Evolutionary conservation across 2,888 invertebrate species (phyloP).

Genomic region (Aporophyla lueneburgensis): DNA sequence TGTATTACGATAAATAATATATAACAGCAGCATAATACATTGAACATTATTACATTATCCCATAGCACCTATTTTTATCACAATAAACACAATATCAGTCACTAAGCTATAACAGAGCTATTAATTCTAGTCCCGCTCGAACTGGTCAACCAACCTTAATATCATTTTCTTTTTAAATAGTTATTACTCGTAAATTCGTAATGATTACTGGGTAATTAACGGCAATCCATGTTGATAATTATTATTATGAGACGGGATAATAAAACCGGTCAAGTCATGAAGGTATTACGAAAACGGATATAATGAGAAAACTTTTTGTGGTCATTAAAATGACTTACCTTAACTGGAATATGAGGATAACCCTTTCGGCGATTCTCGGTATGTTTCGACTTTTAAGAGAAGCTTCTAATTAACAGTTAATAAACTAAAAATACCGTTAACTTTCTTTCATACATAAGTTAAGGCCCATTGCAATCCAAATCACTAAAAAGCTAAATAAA

Average conservation of each 20-base stretch:
- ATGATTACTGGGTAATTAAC: slow-evolving; percentile 36
- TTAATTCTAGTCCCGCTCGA: slow-evolving; percentile 25
- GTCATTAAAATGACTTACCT: slow-evolving; percentile 19
- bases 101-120: slow-evolving; percentile 8
- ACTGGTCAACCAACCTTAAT: slow-evolving; percentile 21
- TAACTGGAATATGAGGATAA: background rate
- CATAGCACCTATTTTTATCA: background rate
- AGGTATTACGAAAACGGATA: slow-evolving; percentile 14
- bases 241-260: slow-evolving; percentile 32
- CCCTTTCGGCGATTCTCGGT: slow-evolving; percentile 12
- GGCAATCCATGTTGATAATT: slow-evolving; percentile 36
- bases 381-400: background rate
- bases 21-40: slow-evolving; percentile 14
- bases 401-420: background rate
- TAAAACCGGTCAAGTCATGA: slow-evolving; percentile 11
- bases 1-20: background rate
- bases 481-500: too few species aligned
- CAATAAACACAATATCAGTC: slow-evolving; percentile 17
- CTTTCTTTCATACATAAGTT: background rate
- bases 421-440: slow-evolving; percentile 7
- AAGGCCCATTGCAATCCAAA: background rate
- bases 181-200: slow-evolving; percentile 41
- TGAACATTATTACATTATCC: slow-evolving; percentile 19
- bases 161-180: slow-evolving; percentile 59
- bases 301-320: slow-evolving; percentile 13